phyloP scores from a whole-genome alignment of 2,888 invertebrate genomes.

The Cheilosia vulpina region DNA sequence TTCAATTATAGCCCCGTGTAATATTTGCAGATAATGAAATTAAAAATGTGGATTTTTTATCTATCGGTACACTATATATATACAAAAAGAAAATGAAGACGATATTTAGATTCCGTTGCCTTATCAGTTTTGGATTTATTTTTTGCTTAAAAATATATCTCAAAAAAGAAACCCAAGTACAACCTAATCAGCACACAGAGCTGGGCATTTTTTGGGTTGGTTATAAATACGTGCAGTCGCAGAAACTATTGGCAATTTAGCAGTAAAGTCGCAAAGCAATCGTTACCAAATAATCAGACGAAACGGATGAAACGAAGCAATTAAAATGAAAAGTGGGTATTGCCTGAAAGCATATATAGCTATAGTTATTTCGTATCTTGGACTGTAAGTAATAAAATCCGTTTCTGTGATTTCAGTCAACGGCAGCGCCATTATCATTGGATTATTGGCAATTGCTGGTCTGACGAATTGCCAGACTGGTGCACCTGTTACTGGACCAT shows the following conservation, averaged over 20 bases:
- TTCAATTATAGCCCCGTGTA: too few relatives aligned
- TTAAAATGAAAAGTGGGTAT: slow-evolving; percentile 45
- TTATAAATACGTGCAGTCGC: slow-evolving; percentile 35
- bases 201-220: neutral
- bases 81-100: too few relatives aligned
- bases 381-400: neutral
- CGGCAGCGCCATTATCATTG: slow-evolving; percentile 9
- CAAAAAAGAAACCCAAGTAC: too few relatives aligned
- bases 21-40: too few relatives aligned
- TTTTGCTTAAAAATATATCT: too few relatives aligned
- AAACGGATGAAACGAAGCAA: neutral
- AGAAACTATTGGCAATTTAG: slow-evolving; percentile 18
- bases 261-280: slow-evolving; percentile 22
- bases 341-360: too few relatives aligned
- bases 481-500: slow-evolving; percentile 49
- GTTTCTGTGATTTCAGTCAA: slow-evolving; percentile 11
- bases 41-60: too few relatives aligned
- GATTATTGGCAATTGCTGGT: slow-evolving; percentile 34
- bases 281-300: neutral
- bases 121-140: too few relatives aligned
- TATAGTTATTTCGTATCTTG: neutral
- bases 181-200: neutral
- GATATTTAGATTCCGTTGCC: too few relatives aligned
- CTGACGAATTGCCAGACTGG: neutral
- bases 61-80: too few relatives aligned